Base-by-base conservation (phyloP, 2,113 vertebrate genomes). In the Pomatorhinus ruficollis region DNA sequence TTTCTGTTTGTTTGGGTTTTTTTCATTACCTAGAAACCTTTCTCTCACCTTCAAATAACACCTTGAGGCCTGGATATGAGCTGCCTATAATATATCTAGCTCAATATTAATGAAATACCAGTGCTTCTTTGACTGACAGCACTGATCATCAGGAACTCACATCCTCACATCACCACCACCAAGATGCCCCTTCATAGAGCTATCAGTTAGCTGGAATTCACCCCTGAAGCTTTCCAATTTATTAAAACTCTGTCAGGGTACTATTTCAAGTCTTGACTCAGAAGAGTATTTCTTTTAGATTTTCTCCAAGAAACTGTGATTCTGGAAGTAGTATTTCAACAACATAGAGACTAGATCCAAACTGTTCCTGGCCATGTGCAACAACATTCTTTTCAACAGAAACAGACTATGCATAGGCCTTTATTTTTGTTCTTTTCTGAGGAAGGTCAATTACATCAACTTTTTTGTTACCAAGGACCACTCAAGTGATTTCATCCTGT, bases 101-200 rank as follows among this genome's bases (percentile, higher is more conserved):
- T 69, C 11, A 33, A 30, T 63, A 50, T 49, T 71, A 45, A 69
- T 1, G 1, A 57, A 5, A 61, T 57, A 70, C 1, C 11, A 64
- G 3, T 54, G 15, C 3, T 57, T 53, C 37, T 63, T 68, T 68
- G 6, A 1, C 5, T 90, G 66, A 64, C 50, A 85, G 22, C n/a
- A 64, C 39, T 42, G 19, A 52, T 19, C n/a, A 10, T 18, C 30
- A 54, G 56, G 25, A 84, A 35, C 8, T 54, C 35, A 8, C 30
- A 49, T 49, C 27, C 30, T 75, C 23, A 50, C 18, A 47, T 2
- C 0, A 7, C 54, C 3, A 5, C 33, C 21, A 75, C 3, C 2
- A 1, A 30, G 12, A 11, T 1, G 0, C 2, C 19, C n/a, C 42
- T 64, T 61, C 60, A 59, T 0, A 53, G 35, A 6, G 1, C 8